Evolutionary conservation across 2,888 invertebrate genomes (phyloP).

Genomic region (Lasioglossum figueresi): DNA sequence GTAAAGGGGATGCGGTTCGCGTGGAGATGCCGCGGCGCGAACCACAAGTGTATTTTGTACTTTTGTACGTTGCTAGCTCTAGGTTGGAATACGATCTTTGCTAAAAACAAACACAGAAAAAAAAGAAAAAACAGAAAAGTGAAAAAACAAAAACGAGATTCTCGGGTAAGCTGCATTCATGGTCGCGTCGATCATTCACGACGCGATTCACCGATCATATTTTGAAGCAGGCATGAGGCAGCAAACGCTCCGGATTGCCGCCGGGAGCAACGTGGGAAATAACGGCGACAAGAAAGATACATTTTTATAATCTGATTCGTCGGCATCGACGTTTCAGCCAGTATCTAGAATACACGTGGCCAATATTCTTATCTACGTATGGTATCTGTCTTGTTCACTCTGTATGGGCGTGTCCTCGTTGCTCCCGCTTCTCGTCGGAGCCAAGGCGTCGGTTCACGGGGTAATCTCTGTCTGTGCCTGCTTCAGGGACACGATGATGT

Average conservation of each 20-base stretch:
- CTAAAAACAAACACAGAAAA: conserved; percentile 25
- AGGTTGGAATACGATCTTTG: conserved; percentile 68
- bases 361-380: not conserved
- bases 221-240: not conserved
- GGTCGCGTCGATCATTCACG: not conserved
- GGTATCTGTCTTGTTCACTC: not conserved
- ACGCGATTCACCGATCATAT: not conserved
- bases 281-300: not conserved
- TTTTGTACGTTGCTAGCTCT: conserved; percentile 64
- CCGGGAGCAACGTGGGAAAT: not conserved
- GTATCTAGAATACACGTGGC: no score
- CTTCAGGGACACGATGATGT: conserved; percentile 36
- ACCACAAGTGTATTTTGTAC: conserved; percentile 67
- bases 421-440: not conserved
- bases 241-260: not conserved
- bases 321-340: no score
- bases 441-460: not conserved
- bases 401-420: not conserved
- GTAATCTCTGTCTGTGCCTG: not conserved
- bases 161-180: conserved; percentile 35
- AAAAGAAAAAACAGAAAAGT: not conserved
- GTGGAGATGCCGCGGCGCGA: conserved; percentile 15
- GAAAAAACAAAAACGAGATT: conserved; percentile 21
- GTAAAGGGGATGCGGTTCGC: conserved; percentile 22
- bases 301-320: not conserved